These are phyloP conservation scores for Cheiracanthium punctorium DNA, from an alignment of 2,888 invertebrate species.

Conservation along the genomic window DNA sequence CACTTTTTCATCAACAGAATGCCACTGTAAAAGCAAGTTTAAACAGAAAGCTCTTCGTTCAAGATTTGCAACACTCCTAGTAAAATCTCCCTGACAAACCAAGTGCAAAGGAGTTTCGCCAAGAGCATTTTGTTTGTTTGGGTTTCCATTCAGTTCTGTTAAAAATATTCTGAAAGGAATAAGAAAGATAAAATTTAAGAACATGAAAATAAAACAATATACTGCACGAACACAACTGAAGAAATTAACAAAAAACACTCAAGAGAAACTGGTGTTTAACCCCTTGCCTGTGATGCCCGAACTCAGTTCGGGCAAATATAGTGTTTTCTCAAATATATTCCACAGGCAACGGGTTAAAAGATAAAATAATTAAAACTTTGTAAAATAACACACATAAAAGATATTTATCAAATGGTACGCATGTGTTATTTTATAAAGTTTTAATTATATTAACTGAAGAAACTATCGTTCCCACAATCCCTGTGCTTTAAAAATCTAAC, in stretches of 20 bases:
- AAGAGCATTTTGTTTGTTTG: constrained; percentile 82
- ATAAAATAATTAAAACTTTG: no score
- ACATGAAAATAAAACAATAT: background rate
- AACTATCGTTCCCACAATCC: no score
- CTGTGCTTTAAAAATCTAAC: no score
- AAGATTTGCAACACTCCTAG: constrained; percentile 78
- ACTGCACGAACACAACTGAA: background rate
- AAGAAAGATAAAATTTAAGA: constrained; percentile 15
- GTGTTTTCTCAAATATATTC: no score
- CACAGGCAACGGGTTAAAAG: no score
- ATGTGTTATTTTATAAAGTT: no score
- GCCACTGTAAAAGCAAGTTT: constrained; percentile 81
- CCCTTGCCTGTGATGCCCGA: no score
- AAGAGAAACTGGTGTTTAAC: no score
- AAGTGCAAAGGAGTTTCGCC: constrained; percentile 82
- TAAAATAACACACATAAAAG: no score
- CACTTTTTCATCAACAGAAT: constrained; percentile 80
- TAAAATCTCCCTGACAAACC: constrained; percentile 79
- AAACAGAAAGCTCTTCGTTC: constrained; percentile 81
- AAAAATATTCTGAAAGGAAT: constrained; percentile 80
- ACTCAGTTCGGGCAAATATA: no score
- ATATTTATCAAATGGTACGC: no score
- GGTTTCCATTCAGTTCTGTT: constrained; percentile 82
- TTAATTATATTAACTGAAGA: background rate
- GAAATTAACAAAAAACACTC: no score